Evolutionary conservation across 2,113 vertebrate genomes (phyloP).

Genomic region (Phylloscopus trochilus): DNA sequence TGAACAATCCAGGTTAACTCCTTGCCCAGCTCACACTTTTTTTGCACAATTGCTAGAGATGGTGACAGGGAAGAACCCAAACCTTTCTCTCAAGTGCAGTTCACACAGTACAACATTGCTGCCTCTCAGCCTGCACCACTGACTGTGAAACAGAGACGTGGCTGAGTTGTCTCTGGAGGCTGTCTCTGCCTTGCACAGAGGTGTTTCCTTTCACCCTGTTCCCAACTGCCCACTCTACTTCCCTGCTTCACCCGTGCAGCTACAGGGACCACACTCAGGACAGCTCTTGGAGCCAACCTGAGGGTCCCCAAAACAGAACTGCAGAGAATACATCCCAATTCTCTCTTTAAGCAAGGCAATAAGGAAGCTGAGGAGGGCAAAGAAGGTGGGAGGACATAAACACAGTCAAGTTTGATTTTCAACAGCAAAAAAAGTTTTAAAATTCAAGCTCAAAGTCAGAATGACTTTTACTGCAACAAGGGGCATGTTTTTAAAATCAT

Average conservation of each 20-base stretch:
- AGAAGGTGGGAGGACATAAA: neutral
- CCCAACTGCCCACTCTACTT: accelerated
- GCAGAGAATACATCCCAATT: neutral
- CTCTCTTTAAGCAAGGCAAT: neutral
- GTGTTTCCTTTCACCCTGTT: neutral
- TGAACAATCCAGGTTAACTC: neutral
- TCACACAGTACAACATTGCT: accelerated
- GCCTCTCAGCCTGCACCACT: neutral
- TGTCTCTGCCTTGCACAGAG: neutral
- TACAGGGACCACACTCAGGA: neutral
- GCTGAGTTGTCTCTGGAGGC: neutral
- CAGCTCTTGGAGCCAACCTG: neutral
- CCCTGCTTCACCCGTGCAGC: neutral
- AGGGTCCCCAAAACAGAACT: neutral
- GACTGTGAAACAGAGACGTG: neutral
- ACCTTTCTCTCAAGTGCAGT: neutral
- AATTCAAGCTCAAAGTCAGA: neutral
- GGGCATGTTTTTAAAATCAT: neutral
- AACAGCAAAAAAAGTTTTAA: neutral
- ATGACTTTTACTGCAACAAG: neutral
- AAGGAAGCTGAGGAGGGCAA: neutral
- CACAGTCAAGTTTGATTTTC: neutral
- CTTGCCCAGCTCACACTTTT: neutral
- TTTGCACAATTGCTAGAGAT: neutral
- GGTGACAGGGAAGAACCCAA: neutral